Percentiles rank a stretch among this genome's conserved stretches.
Evolutionary conservation across 2,888 invertebrate genomes (phyloP).

Genomic region (Thymelicus sylvestris): DNA sequence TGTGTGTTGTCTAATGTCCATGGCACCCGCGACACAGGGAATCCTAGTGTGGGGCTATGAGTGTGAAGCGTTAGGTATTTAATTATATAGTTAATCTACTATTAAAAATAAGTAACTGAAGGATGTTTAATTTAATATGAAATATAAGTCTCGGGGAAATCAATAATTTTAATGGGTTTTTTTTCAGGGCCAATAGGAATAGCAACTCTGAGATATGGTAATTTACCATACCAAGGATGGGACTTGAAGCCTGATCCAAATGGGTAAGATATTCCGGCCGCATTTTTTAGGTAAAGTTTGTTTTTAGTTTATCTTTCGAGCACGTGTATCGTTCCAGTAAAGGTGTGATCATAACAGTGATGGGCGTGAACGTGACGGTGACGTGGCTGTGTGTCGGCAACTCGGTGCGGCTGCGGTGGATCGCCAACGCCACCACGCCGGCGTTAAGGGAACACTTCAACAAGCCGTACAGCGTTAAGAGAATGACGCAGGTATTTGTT

Average conservation of each 20-base stretch:
- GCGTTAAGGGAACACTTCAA: constrained; percentile 86
- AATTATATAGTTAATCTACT: too few relatives aligned
- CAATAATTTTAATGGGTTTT: too few relatives aligned
- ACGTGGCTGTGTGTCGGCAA: constrained; percentile 81
- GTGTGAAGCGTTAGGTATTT: too few relatives aligned
- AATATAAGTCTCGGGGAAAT: too few relatives aligned
- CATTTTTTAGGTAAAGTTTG: too few relatives aligned
- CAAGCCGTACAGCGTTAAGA: constrained; percentile 84
- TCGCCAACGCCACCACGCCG: constrained; percentile 87
- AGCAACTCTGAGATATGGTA: constrained; percentile 89
- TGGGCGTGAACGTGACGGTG: constrained; percentile 81
- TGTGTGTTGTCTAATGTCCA: too few relatives aligned
- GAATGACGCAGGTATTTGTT: constrained; percentile 83
- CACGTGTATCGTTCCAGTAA: constrained; percentile 59
- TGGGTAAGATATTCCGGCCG: constrained; percentile 61
- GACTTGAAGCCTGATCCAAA: constrained; percentile 89
- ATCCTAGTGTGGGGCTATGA: too few relatives aligned
- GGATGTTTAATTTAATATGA: too few relatives aligned
- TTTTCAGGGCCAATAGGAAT: constrained; percentile 87
- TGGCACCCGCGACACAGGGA: too few relatives aligned
- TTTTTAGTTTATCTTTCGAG: too few relatives aligned
- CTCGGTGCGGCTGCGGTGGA: constrained; percentile 67
- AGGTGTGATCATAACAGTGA: constrained; percentile 81
- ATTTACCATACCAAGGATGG: constrained; percentile 95
- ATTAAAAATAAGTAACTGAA: too few relatives aligned